Percentiles rank a stretch among this genome's conserved stretches.
Conservation (phyloP, 92 coral and sea anemone genomes). For the Chrysogorgia sp. region DNA sequence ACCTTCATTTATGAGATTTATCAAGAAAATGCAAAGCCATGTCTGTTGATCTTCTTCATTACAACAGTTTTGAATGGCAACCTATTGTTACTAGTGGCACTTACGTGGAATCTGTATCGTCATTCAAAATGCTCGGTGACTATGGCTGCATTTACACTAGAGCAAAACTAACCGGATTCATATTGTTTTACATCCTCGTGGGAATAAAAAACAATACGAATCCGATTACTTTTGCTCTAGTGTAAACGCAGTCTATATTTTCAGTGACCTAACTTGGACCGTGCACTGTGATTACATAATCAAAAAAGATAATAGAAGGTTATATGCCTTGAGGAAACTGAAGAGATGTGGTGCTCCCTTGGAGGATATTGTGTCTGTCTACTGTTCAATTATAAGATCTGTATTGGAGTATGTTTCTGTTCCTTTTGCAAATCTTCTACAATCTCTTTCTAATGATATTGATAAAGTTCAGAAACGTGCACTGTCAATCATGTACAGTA, state of each 20-base stretch:
- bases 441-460: slow-evolving; percentile 22
- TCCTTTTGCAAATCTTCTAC: slow-evolving; percentile 38
- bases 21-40: slow-evolving; percentile 7
- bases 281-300: slow-evolving; percentile 21
- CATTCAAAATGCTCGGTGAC: slow-evolving; percentile 29
- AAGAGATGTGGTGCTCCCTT: slow-evolving; percentile 40
- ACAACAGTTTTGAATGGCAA: slow-evolving; percentile 22
- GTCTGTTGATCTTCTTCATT: slow-evolving; percentile 11
- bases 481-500: slow-evolving; percentile 39
- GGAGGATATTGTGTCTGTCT: slow-evolving; percentile 41
- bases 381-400: slow-evolving; percentile 50
- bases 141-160: no score
- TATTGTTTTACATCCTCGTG: no score
- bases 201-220: no score
- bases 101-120: neutral
- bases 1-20: neutral
- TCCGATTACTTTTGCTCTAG: no score
- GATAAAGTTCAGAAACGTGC: slow-evolving; percentile 56
- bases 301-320: slow-evolving; percentile 53
- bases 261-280: slow-evolving; percentile 37
- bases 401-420: slow-evolving; percentile 51
- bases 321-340: slow-evolving; percentile 56
- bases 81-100: slow-evolving; percentile 21
- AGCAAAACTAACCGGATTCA: no score
- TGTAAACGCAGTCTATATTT: no score